Conservation (phyloP, 2,113 vertebrate genomes). For the Nyctibius bracteatus region DNA sequence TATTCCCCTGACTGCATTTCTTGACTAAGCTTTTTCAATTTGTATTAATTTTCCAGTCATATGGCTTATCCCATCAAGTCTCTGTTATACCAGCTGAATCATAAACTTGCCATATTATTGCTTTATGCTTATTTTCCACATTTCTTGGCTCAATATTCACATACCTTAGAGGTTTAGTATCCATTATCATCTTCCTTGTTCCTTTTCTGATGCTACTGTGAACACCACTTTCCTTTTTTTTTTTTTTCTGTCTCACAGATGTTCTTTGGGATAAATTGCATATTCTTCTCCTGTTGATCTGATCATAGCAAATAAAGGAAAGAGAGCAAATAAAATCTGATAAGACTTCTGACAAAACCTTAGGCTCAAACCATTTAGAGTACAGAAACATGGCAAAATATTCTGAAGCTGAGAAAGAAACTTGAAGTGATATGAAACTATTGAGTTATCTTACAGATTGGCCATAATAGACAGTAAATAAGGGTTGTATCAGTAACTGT, state of each 20-base stretch:
- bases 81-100: background rate
- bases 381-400: background rate
- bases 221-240: background rate
- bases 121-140: background rate
- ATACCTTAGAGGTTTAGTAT: background rate
- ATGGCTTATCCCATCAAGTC: background rate
- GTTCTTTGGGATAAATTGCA: background rate
- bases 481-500: background rate
- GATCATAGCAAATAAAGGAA: background rate
- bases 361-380: background rate
- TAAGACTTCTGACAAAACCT: background rate
- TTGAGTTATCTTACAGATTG: background rate
- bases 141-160: background rate
- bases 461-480: background rate
- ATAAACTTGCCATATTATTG: background rate
- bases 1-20: background rate
- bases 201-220: background rate
- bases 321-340: background rate
- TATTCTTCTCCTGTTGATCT: background rate
- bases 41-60: background rate
- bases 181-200: background rate
- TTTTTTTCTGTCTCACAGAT: background rate
- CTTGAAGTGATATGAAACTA: background rate
- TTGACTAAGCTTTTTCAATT: background rate
- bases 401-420: background rate